Conservation (phyloP, 2,113 vertebrate genomes). For the Colaptes auratus region DNA sequence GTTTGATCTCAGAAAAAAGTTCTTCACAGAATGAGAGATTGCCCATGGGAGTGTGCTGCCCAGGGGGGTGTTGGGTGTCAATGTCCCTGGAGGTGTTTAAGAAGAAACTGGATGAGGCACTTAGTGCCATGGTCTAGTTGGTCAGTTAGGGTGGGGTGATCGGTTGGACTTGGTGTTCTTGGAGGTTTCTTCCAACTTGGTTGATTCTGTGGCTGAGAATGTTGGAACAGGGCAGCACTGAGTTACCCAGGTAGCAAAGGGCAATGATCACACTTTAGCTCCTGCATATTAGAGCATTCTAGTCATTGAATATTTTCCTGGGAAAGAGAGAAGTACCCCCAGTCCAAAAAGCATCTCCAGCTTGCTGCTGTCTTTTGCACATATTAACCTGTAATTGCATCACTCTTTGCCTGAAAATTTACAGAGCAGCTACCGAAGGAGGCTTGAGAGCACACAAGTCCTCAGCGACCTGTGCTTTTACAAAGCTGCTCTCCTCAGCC, state of each 20-base stretch:
- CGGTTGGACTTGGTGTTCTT: too few species aligned
- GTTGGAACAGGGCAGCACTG: neutral
- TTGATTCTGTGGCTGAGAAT: neutral
- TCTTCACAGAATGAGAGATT: too few species aligned
- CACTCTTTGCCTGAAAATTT: neutral
- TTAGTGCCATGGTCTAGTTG: too few species aligned
- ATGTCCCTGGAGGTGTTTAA: too few species aligned
- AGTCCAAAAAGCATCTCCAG: neutral
- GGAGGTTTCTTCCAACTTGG: too few species aligned
- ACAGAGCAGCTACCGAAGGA: neutral
- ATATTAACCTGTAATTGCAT: neutral
- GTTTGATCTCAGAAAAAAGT: too few species aligned
- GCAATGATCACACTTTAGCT: neutral
- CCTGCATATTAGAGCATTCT: fast-evolving
- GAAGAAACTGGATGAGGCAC: too few species aligned
- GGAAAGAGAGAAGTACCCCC: neutral
- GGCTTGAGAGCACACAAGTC: fast-evolving
- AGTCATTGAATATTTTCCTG: neutral
- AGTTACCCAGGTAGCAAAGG: neutral
- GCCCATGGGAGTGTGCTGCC: too few species aligned
- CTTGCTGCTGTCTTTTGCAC: neutral
- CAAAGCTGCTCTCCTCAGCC: neutral
- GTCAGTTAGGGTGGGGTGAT: too few species aligned
- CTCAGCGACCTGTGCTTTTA: neutral
- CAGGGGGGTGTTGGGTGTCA: too few species aligned